Percentiles rank a stretch among this genome's conserved stretches.
Evolutionary conservation across 2,888 invertebrate genomes (phyloP).

Genomic region (Parthenolecanium corni): DNA sequence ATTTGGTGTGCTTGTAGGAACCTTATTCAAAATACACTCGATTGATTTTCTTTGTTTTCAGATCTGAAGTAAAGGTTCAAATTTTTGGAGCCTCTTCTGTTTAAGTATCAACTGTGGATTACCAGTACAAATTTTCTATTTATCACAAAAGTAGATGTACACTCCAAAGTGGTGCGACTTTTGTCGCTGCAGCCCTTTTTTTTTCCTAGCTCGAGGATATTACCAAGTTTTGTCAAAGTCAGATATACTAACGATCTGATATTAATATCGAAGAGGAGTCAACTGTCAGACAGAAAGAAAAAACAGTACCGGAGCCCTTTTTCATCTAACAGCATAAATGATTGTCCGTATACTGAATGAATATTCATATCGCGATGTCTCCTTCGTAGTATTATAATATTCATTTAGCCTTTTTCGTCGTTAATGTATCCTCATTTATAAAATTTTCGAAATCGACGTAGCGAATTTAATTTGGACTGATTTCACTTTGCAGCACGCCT

Average conservation of each 20-base stretch:
- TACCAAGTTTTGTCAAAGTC: constrained; percentile 24
- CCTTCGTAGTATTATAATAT: constrained; percentile 12
- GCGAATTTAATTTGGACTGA: constrained; percentile 2
- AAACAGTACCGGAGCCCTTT: neutral
- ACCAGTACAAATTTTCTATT: no score
- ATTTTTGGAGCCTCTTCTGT: no score
- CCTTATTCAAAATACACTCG: no score
- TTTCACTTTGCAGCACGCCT: neutral
- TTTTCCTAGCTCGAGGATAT: neutral
- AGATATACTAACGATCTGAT: constrained; percentile 15
- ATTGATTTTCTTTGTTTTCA: no score
- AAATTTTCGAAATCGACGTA: constrained; percentile 10
- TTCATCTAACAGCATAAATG: neutral
- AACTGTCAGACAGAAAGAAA: constrained; percentile 1
- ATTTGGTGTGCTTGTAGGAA: no score
- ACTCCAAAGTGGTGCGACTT: no score
- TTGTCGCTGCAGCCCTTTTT: neutral
- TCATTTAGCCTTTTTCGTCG: constrained; percentile 1
- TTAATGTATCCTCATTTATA: constrained; percentile 17
- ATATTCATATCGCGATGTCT: constrained; percentile 9
- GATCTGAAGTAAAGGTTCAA: no score
- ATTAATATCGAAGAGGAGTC: constrained; percentile 19
- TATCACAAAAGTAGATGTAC: no score
- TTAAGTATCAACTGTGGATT: no score
- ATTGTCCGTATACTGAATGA: constrained; percentile 1